Evolutionary conservation across 2,797 vertebrate genomes (phyloP), one percentile per base, ranked within the genome.

Genomic region (Chrosomus eos): DNA sequence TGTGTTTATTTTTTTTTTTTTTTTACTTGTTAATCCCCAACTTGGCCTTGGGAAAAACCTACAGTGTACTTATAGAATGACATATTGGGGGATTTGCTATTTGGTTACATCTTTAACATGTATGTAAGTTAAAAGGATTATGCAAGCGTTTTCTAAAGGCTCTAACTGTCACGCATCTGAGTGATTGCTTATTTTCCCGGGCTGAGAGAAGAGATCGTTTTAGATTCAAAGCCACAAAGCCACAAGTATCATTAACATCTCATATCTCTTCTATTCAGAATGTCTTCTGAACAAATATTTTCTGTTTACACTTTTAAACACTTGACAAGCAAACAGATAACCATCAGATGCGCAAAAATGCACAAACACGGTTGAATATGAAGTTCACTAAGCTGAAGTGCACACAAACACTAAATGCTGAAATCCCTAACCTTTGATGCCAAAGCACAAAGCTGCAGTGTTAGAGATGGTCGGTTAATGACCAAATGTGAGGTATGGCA

Each of bases 401-500:
- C 73, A 73, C 67, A 73, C 55, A 53, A 43, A 78, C 51, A 60
- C 28, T 62, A 51, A 36, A 79, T 38, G 31, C 38, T 62, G 53
- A 62, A 78, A 72, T 62, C 68, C 31, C 53, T 78, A 84, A 51
- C 45, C 48, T 77, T 67, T 80, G 70, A 80, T 86, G 83, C 78
- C 88, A 83, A 74, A 90, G 86, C 89, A 87, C 87, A 86, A 82
- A 93, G 90, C 90, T 84, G 86, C 86, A 86, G 83, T 91, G 92
- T 94, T 92, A 91, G 90, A 92, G 91, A 90, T 90, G 74, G 85
- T 88, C 90, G 83, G 87, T 91, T 89, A 87, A 92, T 94, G 91
- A 91, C 89, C 92, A 88, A 89, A 93, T 91, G 93, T 89, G 81
- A 90, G 88, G 80, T 90, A 95, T 94, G 94, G 90, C 87, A 92